Conservation (phyloP, 2,797 vertebrate genomes). For the Erpetoichthys calabaricus region DNA sequence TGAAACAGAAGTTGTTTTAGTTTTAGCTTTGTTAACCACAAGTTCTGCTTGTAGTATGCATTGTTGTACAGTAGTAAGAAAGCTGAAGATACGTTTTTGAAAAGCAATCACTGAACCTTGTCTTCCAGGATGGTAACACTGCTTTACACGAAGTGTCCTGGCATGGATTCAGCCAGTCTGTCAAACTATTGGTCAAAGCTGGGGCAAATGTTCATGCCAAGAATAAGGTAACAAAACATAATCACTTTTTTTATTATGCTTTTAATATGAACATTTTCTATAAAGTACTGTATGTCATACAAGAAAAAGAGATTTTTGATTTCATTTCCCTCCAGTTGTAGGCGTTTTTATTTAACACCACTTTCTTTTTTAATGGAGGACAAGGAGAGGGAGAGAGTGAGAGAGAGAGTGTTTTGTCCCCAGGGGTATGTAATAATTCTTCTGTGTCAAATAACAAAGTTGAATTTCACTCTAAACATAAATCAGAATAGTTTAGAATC, state of each 20-base stretch:
- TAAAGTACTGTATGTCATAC: constrained; percentile 6
- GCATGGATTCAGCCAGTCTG: constrained; percentile 90
- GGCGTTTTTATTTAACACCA: constrained; percentile 15
- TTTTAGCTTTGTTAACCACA: too few species aligned
- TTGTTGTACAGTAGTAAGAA: not conserved
- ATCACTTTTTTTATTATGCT: too few species aligned
- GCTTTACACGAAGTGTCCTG: constrained; percentile 85
- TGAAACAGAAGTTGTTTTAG: too few species aligned
- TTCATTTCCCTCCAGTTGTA: constrained; percentile 14
- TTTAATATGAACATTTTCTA: not conserved
- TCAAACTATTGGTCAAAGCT: constrained; percentile 87
- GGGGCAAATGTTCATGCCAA: constrained; percentile 84
- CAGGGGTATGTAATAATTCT: too few species aligned
- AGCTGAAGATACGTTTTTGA: not conserved
- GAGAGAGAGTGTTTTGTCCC: too few species aligned
- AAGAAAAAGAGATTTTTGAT: not conserved
- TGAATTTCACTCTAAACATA: too few species aligned
- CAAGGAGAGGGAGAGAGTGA: too few species aligned
- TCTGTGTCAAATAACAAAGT: too few species aligned
- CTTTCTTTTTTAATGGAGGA: too few species aligned
- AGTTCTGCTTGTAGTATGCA: too few species aligned
- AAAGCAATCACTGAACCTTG: not conserved
- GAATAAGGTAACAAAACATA: constrained; percentile 70
- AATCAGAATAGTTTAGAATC: too few species aligned
- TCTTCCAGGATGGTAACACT: constrained; percentile 76